phyloP scores from a whole-genome alignment of 2,888 invertebrate genomes.

The Drosophila eohydei region DNA sequence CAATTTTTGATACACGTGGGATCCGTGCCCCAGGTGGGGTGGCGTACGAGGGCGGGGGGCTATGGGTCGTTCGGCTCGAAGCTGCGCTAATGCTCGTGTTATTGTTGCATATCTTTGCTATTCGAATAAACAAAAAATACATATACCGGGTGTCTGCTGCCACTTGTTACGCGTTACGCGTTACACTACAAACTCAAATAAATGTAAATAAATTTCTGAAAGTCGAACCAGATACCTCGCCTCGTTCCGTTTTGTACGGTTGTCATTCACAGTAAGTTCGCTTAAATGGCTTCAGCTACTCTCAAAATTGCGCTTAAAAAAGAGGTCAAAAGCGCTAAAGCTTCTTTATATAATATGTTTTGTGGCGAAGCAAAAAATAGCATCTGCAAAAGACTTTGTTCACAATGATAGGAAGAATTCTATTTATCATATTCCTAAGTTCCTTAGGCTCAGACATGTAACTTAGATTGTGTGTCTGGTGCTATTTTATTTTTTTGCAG shows the following conservation, averaged over 20 bases:
- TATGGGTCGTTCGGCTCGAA: slow-evolving; percentile 41
- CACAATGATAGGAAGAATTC: not conserved
- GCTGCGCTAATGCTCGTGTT: slow-evolving; percentile 53
- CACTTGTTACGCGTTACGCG: not conserved
- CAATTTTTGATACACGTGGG: slow-evolving; percentile 36
- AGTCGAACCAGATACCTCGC: not conserved
- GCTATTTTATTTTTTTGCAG: not conserved
- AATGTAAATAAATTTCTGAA: not conserved
- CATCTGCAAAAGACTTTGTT: not conserved
- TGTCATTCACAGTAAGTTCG: not conserved
- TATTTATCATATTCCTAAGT: not conserved
- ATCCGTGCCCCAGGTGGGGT: not conserved
- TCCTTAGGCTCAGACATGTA: too few species aligned
- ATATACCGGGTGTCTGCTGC: slow-evolving; percentile 29
- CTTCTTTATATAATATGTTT: not conserved
- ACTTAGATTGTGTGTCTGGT: too few species aligned
- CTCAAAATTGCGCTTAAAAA: not conserved
- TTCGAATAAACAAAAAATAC: slow-evolving; percentile 22
- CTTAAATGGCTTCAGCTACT: not conserved
- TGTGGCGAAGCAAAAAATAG: not conserved
- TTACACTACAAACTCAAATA: not conserved
- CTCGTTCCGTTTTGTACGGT: not conserved
- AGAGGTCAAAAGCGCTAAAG: not conserved
- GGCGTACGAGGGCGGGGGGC: slow-evolving; percentile 5
- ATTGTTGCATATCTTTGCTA: slow-evolving; percentile 47